Evolutionary conservation across 2,113 vertebrate genomes (phyloP).

Genomic region (Limanda limanda): DNA sequence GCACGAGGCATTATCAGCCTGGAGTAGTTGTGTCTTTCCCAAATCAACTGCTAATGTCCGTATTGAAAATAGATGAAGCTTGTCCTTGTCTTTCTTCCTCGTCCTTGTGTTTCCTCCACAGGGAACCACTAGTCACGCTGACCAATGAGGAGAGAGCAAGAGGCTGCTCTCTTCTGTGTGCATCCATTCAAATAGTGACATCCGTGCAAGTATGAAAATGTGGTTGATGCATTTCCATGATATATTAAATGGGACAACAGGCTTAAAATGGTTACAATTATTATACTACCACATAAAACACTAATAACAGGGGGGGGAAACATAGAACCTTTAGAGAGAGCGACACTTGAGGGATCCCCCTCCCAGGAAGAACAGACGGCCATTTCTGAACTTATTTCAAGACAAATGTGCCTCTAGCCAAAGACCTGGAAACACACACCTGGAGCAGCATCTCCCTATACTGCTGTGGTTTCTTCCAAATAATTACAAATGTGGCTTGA

Average conservation of each 20-base stretch:
- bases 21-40: background rate
- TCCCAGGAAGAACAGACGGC: no score
- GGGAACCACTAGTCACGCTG: background rate
- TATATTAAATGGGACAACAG: no score
- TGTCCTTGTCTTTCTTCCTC: slow-evolving; percentile 40
- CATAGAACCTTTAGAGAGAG: no score
- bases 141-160: slow-evolving; percentile 10
- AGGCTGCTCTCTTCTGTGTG: background rate
- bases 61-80: slow-evolving; percentile 43
- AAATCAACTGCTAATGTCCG: slow-evolving; percentile 12
- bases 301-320: no score
- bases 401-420: no score
- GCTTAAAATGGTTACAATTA: no score
- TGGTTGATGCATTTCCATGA: background rate
- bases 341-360: no score
- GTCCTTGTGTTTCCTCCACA: slow-evolving; percentile 31
- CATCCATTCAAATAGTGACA: background rate
- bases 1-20: no score
- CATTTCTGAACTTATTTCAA: no score
- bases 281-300: no score
- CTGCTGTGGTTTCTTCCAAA: background rate
- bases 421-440: background rate
- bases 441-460: background rate
- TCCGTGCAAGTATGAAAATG: background rate
- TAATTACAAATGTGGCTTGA: slow-evolving; percentile 5